Conservation (phyloP, 2,888 invertebrate genomes). For the Calliphora vomitoria region DNA sequence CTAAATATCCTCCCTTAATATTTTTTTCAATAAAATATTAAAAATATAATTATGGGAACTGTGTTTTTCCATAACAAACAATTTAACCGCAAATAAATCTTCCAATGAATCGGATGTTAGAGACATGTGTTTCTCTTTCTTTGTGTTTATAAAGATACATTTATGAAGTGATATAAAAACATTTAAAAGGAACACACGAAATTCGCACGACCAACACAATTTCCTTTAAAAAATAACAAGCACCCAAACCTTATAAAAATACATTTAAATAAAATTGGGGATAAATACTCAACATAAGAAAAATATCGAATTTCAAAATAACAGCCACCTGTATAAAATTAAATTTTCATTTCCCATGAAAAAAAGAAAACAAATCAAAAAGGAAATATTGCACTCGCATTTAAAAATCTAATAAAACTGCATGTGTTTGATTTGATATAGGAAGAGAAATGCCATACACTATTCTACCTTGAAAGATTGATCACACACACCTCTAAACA, state of each 20-base stretch:
- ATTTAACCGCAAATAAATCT: slow-evolving; percentile 15
- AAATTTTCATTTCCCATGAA: slow-evolving; percentile 61
- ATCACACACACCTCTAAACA: slow-evolving; percentile 32
- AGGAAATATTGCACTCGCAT: slow-evolving; percentile 23
- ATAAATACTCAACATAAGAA: background rate
- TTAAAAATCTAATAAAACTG: slow-evolving; percentile 26
- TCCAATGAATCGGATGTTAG: background rate
- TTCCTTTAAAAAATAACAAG: background rate
- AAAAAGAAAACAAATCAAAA: background rate
- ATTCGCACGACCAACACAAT: slow-evolving; percentile 20
- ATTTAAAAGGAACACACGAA: background rate
- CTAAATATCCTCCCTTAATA: background rate
- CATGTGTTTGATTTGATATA: slow-evolving; percentile 41
- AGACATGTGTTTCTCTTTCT: background rate
- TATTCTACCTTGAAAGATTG: slow-evolving; percentile 31
- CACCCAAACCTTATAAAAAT: background rate
- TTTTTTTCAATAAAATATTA: background rate
- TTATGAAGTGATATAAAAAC: background rate
- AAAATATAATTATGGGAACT: slow-evolving; percentile 21
- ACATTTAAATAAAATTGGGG: background rate
- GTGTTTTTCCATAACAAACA: background rate
- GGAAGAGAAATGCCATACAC: slow-evolving; percentile 7
- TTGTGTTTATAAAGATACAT: background rate
- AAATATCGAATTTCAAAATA: slow-evolving; percentile 66
- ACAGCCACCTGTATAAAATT: slow-evolving; percentile 62